phyloP scores from a whole-genome alignment of 1,140 invertebrate genomes.

The Pseudomyrmex pallidus region DNA sequence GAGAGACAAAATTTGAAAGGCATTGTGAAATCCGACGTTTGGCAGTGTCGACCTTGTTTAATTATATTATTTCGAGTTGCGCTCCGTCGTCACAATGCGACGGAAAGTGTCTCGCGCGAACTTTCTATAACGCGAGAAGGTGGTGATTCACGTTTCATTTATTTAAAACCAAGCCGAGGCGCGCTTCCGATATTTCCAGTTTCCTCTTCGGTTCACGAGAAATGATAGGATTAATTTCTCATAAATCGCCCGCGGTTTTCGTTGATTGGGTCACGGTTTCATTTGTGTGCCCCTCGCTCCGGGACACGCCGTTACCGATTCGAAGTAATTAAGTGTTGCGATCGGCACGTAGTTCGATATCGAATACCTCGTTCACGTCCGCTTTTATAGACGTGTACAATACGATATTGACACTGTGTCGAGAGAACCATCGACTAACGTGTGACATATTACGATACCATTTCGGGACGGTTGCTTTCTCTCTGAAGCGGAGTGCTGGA shows the following conservation, averaged over 20 bases:
- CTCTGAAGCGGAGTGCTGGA: neutral
- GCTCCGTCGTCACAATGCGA: neutral
- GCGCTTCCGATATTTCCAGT: constrained; percentile 8
- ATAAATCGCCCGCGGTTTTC: constrained; percentile 73
- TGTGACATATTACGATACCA: constrained; percentile 33
- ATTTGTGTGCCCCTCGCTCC: constrained; percentile 56
- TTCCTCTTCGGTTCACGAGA: constrained; percentile 21
- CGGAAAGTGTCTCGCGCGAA: constrained; percentile 11
- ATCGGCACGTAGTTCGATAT: constrained; percentile 55
- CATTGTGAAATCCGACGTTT: constrained; percentile 13
- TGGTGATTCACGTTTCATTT: constrained; percentile 59
- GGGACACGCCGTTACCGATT: constrained; percentile 30
- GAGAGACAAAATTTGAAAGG: constrained; percentile 22
- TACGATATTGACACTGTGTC: constrained; percentile 50
- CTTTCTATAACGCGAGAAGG: constrained; percentile 7
- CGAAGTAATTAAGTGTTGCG: constrained; percentile 34
- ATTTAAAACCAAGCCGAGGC: constrained; percentile 50
- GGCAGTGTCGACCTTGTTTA: constrained; percentile 28
- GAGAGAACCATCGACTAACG: constrained; percentile 36
- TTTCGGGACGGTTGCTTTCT: constrained; percentile 21
- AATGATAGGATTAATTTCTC: constrained; percentile 72
- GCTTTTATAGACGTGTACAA: constrained; percentile 36
- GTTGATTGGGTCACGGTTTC: constrained; percentile 70
- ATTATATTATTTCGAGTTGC: constrained; percentile 45
- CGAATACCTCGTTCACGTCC: constrained; percentile 35